Percentiles rank a stretch among this genome's conserved stretches.
These are phyloP conservation scores for Asteroscopus sphinx DNA, from an alignment of 2,888 invertebrate genomes.

Conservation along the genomic window DNA sequence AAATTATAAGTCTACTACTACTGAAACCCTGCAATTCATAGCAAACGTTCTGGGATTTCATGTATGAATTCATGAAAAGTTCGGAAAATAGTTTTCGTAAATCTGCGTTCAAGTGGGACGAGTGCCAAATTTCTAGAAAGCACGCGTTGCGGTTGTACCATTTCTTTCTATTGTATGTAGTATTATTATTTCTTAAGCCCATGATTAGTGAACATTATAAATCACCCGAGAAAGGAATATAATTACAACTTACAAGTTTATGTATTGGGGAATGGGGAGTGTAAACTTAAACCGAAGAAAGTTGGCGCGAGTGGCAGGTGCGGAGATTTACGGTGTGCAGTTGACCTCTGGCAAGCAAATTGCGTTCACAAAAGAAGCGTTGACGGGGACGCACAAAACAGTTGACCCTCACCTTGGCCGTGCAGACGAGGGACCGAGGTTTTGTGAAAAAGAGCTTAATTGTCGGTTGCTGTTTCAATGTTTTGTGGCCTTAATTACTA, in stretches of 20 bases:
- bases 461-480: conserved; percentile 27
- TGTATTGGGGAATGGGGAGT: conserved; percentile 13
- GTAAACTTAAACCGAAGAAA: conserved; percentile 46
- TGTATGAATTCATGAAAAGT: conserved; percentile 26
- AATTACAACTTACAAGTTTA: conserved; percentile 36
- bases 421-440: conserved; percentile 54
- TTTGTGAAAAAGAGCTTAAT: conserved; percentile 54
- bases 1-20: not conserved
- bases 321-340: conserved; percentile 58
- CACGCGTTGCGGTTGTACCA: conserved; percentile 56
- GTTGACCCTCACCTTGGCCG: conserved; percentile 69
- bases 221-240: conserved; percentile 22
- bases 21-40: conserved; percentile 1
- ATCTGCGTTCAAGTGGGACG: conserved; percentile 58
- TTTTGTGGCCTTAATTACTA: conserved; percentile 48
- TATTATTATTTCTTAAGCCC: conserved; percentile 54
- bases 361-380: conserved; percentile 76
- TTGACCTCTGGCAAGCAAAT: conserved; percentile 74
- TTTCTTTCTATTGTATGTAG: conserved; percentile 67
- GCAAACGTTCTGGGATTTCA: conserved; percentile 10
- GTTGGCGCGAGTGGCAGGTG: conserved; percentile 56
- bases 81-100: conserved; percentile 46
- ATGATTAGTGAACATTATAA: conserved; percentile 34
- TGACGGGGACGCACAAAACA: conserved; percentile 72
- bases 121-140: conserved; percentile 66